phyloP scores from a whole-genome alignment of 2,888 invertebrate genomes.

The Antheraea yamamai region DNA sequence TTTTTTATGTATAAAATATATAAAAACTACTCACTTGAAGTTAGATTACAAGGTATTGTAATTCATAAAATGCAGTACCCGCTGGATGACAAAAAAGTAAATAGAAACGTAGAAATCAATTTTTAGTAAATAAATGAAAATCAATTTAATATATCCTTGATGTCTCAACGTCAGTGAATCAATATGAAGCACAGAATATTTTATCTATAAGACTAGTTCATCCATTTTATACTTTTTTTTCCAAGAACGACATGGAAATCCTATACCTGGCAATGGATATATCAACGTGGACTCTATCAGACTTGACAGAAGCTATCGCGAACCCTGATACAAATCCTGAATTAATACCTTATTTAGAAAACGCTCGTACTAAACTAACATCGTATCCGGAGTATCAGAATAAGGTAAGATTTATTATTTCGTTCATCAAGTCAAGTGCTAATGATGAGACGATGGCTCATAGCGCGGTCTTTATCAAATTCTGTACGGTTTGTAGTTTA shows the following conservation, averaged over 20 bases:
- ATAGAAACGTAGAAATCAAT: too few relatives aligned
- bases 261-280: constrained; percentile 39
- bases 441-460: background rate
- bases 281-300: constrained; percentile 35
- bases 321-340: constrained; percentile 32
- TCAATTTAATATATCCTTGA: too few relatives aligned
- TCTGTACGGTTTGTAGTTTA: too few relatives aligned
- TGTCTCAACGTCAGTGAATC: too few relatives aligned
- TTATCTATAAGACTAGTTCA: background rate
- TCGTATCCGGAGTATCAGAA: background rate
- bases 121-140: too few relatives aligned
- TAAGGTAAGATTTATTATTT: constrained; percentile 3
- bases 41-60: too few relatives aligned
- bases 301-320: constrained; percentile 34
- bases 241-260: constrained; percentile 41
- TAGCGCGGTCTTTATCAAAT: too few relatives aligned
- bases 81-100: too few relatives aligned
- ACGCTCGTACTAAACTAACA: constrained; percentile 31
- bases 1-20: too few relatives aligned
- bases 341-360: constrained; percentile 36
- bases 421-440: background rate
- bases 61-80: too few relatives aligned
- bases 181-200: background rate
- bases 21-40: too few relatives aligned
- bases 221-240: constrained; percentile 12